These are phyloP conservation scores for Pseudorectes ferrugineus DNA, from an alignment of 2,113 vertebrate genomes.

Conservation along the genomic window DNA sequence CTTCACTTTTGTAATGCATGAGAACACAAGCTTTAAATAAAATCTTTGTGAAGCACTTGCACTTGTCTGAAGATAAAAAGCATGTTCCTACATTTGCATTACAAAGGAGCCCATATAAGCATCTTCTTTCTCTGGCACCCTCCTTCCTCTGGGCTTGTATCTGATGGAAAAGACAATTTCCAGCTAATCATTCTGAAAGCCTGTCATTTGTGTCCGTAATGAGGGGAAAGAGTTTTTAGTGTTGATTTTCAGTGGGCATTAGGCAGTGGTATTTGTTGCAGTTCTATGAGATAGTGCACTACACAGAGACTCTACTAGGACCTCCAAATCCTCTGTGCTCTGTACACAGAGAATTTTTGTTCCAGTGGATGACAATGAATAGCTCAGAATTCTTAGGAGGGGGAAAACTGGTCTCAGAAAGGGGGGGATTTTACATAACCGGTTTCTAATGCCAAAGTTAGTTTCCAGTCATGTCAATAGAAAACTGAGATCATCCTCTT, in stretches of 20 bases:
- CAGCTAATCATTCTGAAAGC: conserved; percentile 48
- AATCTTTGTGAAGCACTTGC: conserved; percentile 60
- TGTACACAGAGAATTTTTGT: not conserved
- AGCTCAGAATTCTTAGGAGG: not conserved
- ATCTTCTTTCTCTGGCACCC: conserved; percentile 30
- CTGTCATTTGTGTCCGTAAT: conserved; percentile 40
- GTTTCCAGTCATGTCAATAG: not conserved
- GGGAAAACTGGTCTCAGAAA: not conserved
- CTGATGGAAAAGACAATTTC: conserved; percentile 57
- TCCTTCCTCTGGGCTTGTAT: conserved; percentile 46
- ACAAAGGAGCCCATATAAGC: conserved; percentile 53
- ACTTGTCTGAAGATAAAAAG: conserved; percentile 66
- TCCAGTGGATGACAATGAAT: not conserved
- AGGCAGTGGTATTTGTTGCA: not conserved
- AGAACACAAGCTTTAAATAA: conserved; percentile 60
- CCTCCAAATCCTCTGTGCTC: not conserved
- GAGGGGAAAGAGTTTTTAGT: conserved; percentile 4
- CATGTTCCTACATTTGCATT: conserved; percentile 63
- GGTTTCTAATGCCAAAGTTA: not conserved
- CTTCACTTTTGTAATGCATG: conserved; percentile 60
- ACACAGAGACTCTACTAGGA: not conserved
- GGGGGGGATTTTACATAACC: not conserved
- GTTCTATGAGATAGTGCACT: not conserved
- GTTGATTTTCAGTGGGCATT: conserved; percentile 14
- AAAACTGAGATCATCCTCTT: not conserved